phyloP scores from a whole-genome alignment of 2,797 vertebrate species.

The Halcyon chelicuti region DNA sequence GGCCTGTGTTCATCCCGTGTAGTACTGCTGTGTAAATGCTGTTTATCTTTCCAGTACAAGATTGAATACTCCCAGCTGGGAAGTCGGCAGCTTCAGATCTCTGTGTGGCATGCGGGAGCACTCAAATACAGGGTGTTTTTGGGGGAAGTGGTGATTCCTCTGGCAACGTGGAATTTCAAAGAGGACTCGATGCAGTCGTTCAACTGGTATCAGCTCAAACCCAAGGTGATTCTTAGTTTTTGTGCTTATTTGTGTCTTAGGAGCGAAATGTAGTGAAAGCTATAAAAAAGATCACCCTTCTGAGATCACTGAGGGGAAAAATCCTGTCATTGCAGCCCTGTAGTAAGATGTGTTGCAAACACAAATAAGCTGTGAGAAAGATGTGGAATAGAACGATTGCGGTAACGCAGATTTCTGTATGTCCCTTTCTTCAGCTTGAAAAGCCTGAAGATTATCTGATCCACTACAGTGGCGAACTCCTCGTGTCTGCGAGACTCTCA shows the following conservation, averaged over 20 bases:
- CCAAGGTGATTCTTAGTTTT: slow-evolving; percentile 80
- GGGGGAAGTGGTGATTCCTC: slow-evolving; percentile 86
- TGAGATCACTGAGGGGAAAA: not conserved
- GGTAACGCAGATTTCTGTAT: not conserved
- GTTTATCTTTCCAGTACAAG: slow-evolving; percentile 79
- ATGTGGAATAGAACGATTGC: not conserved
- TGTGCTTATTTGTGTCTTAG: not conserved
- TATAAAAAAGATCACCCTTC: not conserved
- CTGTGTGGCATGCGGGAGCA: slow-evolving; percentile 89
- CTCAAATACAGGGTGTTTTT: slow-evolving; percentile 86
- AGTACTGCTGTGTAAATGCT: not conserved
- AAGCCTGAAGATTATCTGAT: slow-evolving; percentile 57
- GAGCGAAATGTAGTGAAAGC: not conserved
- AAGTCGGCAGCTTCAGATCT: slow-evolving; percentile 83
- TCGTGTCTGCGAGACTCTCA: slow-evolving; percentile 69
- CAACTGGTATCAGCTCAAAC: slow-evolving; percentile 85
- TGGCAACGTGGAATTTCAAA: slow-evolving; percentile 85
- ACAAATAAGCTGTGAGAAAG: not conserved
- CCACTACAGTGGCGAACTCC: slow-evolving; percentile 65
- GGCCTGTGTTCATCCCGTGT: not conserved
- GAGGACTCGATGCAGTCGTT: slow-evolving; percentile 71
- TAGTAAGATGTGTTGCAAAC: not conserved
- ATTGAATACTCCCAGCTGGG: slow-evolving; percentile 81
- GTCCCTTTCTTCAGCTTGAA: slow-evolving; percentile 69
- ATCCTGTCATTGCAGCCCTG: not conserved